A percentile compares a stretch with the other conserved stretches of the same genome.
phyloP scores from a whole-genome alignment of 2,113 vertebrate species.

The Craseonycteris thonglongyai region DNA sequence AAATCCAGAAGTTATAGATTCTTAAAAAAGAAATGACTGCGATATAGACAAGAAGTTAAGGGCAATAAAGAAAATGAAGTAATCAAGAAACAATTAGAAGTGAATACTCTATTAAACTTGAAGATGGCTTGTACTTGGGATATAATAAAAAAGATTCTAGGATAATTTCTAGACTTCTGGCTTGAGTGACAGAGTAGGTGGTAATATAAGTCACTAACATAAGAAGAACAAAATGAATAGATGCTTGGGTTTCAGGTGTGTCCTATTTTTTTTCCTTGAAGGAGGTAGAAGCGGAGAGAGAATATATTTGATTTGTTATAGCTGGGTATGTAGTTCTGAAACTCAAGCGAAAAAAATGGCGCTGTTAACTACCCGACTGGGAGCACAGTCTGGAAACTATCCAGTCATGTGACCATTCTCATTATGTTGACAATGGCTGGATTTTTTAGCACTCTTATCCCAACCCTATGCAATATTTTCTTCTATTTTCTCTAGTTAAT shows the following conservation, averaged over 20 bases:
- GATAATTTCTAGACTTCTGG: neutral
- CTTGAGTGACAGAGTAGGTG: neutral
- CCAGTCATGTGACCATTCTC: too few species aligned
- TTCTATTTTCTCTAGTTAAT: neutral
- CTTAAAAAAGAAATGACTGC: neutral
- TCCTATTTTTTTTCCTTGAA: neutral
- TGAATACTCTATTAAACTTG: neutral
- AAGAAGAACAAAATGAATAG: neutral
- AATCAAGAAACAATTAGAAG: neutral
- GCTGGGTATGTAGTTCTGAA: neutral
- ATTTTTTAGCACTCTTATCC: neutral
- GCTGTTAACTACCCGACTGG: neutral
- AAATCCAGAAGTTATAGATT: too few species aligned
- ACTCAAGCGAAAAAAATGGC: neutral
- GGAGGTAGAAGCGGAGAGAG: neutral
- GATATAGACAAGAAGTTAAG: fast-evolving
- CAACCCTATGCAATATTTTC: neutral
- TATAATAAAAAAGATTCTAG: neutral
- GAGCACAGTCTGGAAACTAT: too few species aligned
- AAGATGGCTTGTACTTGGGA: neutral
- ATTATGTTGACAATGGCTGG: too few species aligned
- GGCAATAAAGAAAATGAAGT: neutral
- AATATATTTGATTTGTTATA: neutral
- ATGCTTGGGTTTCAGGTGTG: neutral
- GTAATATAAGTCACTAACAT: neutral